Evolutionary conservation across 1,140 invertebrate genomes (phyloP).

Genomic region (Pachypsylla venusta): DNA sequence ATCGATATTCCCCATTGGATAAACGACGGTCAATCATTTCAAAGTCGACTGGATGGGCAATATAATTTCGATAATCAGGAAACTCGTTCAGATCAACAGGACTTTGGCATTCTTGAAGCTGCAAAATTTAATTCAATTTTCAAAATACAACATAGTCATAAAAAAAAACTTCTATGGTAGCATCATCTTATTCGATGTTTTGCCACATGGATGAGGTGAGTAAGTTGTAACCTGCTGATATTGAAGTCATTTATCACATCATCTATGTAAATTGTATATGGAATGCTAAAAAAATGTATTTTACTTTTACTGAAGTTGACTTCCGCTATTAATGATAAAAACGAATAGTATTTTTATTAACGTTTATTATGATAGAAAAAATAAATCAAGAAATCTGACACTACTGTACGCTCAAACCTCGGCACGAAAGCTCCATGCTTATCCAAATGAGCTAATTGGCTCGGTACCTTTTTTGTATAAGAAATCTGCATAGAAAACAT

Average conservation of each 20-base stretch:
- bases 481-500: too few species aligned
- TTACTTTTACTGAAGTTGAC: neutral
- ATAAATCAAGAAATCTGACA: too few species aligned
- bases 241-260: neutral
- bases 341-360: too few species aligned
- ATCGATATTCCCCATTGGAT: constrained; percentile 36
- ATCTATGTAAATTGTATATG: neutral
- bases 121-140: neutral
- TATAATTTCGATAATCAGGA: constrained; percentile 35
- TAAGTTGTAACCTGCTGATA: neutral
- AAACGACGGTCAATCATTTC: constrained; percentile 38
- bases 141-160: neutral
- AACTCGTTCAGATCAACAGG: constrained; percentile 34
- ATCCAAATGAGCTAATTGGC: too few species aligned
- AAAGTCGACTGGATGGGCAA: constrained; percentile 39
- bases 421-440: too few species aligned
- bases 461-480: too few species aligned
- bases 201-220: neutral
- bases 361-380: too few species aligned
- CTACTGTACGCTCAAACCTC: too few species aligned
- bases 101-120: neutral
- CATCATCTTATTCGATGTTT: neutral
- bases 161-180: neutral
- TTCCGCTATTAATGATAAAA: too few species aligned
- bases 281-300: neutral